Evolutionary conservation across 2,797 vertebrate genomes (phyloP).

Genomic region (Saxicola maurus): DNA sequence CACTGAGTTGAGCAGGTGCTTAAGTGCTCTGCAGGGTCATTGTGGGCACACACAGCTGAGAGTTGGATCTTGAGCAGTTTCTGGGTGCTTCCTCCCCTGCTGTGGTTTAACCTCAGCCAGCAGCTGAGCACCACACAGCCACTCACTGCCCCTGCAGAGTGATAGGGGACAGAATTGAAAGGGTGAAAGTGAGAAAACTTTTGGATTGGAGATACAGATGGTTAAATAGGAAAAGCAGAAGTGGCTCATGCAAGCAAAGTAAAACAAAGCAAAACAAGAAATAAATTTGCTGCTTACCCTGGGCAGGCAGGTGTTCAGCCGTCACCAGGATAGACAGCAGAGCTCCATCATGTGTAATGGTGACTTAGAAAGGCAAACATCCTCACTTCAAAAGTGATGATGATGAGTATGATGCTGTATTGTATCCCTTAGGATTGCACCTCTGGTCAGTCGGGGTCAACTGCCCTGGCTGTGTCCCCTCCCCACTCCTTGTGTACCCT

Average conservation of each 20-base stretch:
- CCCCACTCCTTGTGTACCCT: neutral
- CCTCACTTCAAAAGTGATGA: neutral
- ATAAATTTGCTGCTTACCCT: neutral
- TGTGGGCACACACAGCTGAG: neutral
- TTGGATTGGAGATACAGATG: neutral
- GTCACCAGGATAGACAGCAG: neutral
- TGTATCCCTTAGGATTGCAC: neutral
- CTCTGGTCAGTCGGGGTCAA: neutral
- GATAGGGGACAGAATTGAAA: neutral
- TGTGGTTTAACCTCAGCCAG: neutral
- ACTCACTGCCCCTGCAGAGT: neutral
- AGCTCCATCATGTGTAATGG: fast-evolving
- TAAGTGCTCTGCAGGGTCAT: neutral
- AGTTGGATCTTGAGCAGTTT: neutral
- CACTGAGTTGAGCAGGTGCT: neutral
- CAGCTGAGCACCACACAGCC: neutral
- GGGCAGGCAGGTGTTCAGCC: neutral
- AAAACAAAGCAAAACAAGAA: neutral
- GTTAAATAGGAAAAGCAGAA: neutral
- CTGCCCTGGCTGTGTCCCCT: neutral
- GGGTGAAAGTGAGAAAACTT: neutral
- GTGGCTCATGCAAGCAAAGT: neutral
- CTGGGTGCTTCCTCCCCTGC: neutral
- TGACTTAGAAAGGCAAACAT: neutral
- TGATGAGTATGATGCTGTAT: neutral